Percentiles rank a stretch among this genome's conserved stretches.
Conservation (phyloP, 2,113 vertebrate genomes). For the Platysteira castanea region DNA sequence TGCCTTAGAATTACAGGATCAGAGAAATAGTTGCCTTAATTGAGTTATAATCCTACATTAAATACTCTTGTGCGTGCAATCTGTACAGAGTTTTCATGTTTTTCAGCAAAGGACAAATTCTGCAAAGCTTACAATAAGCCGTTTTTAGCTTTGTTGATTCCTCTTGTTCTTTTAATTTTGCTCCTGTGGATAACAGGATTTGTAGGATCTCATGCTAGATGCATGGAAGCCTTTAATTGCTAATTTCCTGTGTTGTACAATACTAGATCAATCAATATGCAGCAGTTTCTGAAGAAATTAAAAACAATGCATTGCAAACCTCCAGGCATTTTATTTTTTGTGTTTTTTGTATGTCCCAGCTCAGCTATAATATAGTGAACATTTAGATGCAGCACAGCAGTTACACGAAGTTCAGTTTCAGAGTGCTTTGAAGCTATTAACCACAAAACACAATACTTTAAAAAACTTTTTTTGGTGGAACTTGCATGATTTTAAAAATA, state of each 20-base stretch:
- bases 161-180: background rate
- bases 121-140: background rate
- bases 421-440: background rate
- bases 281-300: background rate
- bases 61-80: background rate
- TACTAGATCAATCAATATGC: background rate
- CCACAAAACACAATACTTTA: background rate
- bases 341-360: background rate
- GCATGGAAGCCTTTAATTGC: background rate
- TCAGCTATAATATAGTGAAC: background rate
- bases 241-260: background rate
- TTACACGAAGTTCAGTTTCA: background rate
- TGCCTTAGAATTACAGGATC: constrained; percentile 8
- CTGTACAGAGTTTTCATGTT: background rate
- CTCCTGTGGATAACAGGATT: background rate
- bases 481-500: background rate
- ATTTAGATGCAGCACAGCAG: background rate
- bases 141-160: background rate
- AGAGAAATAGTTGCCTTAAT: constrained; percentile 29
- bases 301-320: background rate
- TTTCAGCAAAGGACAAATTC: constrained; percentile 5
- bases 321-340: background rate
- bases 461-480: background rate
- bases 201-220: background rate
- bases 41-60: constrained; percentile 38